These are phyloP conservation scores for Dynastes hyllus DNA, from an alignment of 2,888 invertebrate genomes.

Conservation along the genomic window DNA sequence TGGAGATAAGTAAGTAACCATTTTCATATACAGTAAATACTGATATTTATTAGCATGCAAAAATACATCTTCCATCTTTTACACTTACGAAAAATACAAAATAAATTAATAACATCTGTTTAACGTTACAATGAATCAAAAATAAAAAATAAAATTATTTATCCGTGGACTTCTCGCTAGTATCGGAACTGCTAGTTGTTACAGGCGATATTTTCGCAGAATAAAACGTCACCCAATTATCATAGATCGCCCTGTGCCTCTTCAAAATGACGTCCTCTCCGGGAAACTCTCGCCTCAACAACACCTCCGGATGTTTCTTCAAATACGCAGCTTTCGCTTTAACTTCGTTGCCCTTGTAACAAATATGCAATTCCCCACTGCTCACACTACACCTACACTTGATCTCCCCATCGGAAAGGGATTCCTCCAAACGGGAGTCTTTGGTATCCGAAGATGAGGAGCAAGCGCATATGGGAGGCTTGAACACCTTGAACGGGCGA, in stretches of 20 bases:
- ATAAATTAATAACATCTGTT: background rate
- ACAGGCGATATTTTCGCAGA: conserved; percentile 50
- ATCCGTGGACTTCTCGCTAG: conserved; percentile 36
- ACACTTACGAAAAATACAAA: background rate
- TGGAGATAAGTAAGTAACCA: too few species aligned
- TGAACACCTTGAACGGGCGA: background rate
- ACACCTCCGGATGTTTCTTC: conserved; percentile 54
- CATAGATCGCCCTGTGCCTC: conserved; percentile 61
- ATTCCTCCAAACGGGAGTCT: conserved; percentile 51
- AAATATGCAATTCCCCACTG: conserved; percentile 64
- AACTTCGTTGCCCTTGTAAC: conserved; percentile 54
- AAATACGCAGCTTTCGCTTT: conserved; percentile 49
- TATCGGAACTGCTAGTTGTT: conserved; percentile 21
- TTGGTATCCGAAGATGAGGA: conserved; percentile 42
- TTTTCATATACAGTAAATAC: too few species aligned
- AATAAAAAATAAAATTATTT: background rate
- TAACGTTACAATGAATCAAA: background rate
- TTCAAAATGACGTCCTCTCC: conserved; percentile 55
- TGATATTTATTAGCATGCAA: conserved; percentile 20
- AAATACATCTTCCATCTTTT: conserved; percentile 20
- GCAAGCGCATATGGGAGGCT: conserved; percentile 13
- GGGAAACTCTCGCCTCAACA: conserved; percentile 51
- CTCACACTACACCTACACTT: conserved; percentile 60
- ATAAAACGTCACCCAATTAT: conserved; percentile 65
- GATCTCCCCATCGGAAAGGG: conserved; percentile 62